Conservation (phyloP, 2,113 vertebrate species). For the Muntiacus reevesi region DNA sequence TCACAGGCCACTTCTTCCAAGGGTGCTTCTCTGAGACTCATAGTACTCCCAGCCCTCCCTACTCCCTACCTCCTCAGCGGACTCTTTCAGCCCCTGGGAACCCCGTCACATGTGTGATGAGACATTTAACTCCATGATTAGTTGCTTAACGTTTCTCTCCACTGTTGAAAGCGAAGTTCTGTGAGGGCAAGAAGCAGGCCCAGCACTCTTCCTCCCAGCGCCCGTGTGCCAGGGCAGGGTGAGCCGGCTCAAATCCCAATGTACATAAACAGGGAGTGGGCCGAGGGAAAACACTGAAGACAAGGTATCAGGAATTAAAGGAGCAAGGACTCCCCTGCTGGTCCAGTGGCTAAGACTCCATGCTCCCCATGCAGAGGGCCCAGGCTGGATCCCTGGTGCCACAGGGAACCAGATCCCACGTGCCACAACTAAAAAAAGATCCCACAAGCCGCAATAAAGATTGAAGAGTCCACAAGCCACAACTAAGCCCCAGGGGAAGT, state of each 20-base stretch:
- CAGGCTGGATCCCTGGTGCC: neutral
- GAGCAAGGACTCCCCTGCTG: neutral
- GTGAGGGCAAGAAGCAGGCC: rapidly evolving
- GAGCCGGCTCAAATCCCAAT: neutral
- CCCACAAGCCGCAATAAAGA: neutral
- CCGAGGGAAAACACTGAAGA: neutral
- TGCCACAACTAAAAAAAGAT: neutral
- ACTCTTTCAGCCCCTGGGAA: neutral
- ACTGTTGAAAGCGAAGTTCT: neutral
- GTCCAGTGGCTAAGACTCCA: neutral
- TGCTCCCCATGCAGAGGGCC: neutral
- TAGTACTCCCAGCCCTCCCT: neutral
- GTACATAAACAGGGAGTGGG: rapidly evolving
- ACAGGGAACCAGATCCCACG: neutral
- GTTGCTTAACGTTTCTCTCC: neutral
- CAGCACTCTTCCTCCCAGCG: neutral
- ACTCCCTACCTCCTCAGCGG: neutral
- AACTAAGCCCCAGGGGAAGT: neutral
- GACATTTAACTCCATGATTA: neutral
- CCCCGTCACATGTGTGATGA: neutral
- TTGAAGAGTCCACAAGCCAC: neutral
- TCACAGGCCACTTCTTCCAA: neutral
- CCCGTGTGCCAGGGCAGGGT: rapidly evolving
- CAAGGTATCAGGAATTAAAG: neutral
- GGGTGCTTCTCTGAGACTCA: neutral